Evolutionary conservation across 2,888 invertebrate species (phyloP).

Genomic region (Nephrotoma appendiculata): DNA sequence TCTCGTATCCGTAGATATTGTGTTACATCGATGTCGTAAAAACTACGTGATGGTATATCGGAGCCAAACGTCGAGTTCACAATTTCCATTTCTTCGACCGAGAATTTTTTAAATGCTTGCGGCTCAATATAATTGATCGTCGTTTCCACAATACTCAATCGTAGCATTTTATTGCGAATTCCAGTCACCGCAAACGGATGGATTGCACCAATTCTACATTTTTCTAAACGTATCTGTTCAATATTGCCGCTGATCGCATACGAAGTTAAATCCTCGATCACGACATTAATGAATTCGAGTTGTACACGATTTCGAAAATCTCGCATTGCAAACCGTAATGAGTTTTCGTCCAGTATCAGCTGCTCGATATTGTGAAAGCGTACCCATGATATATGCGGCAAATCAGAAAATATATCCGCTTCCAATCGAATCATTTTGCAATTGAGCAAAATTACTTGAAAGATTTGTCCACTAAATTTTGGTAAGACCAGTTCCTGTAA

Average conservation of each 20-base stretch:
- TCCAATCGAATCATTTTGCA: constrained; percentile 47
- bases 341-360: constrained; percentile 44
- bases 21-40: constrained; percentile 58
- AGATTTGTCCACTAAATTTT: constrained; percentile 26
- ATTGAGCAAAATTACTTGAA: constrained; percentile 47
- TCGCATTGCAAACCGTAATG: constrained; percentile 41
- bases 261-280: constrained; percentile 39
- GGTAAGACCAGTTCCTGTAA: constrained; percentile 44
- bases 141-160: constrained; percentile 47
- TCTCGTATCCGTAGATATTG: constrained; percentile 50
- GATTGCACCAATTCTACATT: constrained; percentile 44
- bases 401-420: constrained; percentile 41
- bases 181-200: constrained; percentile 63
- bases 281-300: constrained; percentile 30
- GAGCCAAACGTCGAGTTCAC: constrained; percentile 42
- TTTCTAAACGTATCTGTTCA: constrained; percentile 48
- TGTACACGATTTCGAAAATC: constrained; percentile 28
- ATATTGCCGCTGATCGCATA: constrained; percentile 57
- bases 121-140: constrained; percentile 42
- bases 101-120: constrained; percentile 63
- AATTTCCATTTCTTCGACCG: constrained; percentile 47
- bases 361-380: constrained; percentile 46
- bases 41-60: constrained; percentile 50
- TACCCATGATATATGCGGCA: constrained; percentile 46
- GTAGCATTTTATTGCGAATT: constrained; percentile 44